Evolutionary conservation across 2,113 vertebrate species (phyloP), one percentile per base, ranked within the genome.

Genomic region (Mungos mungo): DNA sequence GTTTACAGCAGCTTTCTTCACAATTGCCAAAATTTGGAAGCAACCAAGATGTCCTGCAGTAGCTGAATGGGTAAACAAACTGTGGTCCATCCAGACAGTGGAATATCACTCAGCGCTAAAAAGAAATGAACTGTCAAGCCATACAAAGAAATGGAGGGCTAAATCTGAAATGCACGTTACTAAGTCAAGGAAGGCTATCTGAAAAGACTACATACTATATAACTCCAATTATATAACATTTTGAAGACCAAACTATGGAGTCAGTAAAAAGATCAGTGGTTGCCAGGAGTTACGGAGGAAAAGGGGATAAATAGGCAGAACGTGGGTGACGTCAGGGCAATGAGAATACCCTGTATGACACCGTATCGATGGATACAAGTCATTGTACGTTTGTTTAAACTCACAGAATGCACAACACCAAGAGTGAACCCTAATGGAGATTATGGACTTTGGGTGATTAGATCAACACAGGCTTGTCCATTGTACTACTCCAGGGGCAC

Each of bases 61-160:
- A 87, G 29, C 29, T 80, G 31, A 86, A 87, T 47, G 7, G 54
- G 63, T 38, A 89, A 89, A 72, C 0, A 86, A 93, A 85, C 0
- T 1, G 5, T 18, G 50, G 69, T 45, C 29, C 12, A 84, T 45
- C 21, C 35, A 84, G 60, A 93, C 23, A 79, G 50, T 35, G 76
- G 66, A 63, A 27, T 72, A 88, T 82, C 71, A 88, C 25, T 88
- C 15, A 41, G 60, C 74, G 76, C 11, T 74, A 74, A 52, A 94
- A 91, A 60, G 47, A 90, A 95, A 60, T 77, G 60, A 65, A 41
- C 88, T 91, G 68, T 60, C 31, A 91, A 95, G 88, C 47, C 50
- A 84, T 31, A 41, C 65, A 60, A 35, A 79, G 16, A 14, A 33
- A 38, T 6, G 15, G 66, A 69, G 45, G 14, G 27, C 45, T 38